Evolutionary conservation across 1,140 invertebrate species (phyloP), one percentile per base, ranked within the genome.

Genomic region (Procambarus virginalis): DNA sequence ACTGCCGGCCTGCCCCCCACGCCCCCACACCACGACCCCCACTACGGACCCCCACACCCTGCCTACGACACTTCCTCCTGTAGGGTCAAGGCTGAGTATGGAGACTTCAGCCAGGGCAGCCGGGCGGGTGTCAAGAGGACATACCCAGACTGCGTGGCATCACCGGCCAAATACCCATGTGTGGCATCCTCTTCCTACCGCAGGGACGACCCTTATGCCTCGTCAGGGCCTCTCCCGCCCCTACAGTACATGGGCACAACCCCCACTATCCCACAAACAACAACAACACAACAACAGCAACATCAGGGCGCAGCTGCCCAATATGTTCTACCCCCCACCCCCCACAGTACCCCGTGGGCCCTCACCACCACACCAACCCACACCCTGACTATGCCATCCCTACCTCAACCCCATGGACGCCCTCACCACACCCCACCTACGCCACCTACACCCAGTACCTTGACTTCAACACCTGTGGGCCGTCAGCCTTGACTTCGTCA

Each of bases 161-260:
- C 87, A 14, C 80, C 51, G 5, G 87, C 87, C 12, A 89, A 89
- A 49, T 75, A 64, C 22, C 48, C 86, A n/a, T 89, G 87, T 48
- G 80, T 89, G 45, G 86, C 3, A 2, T 58, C 68, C 60, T 46
- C 55, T 45, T 17, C 20, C 60, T 88, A 88, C 79, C 60, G 86
- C 9, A 22, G 86, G 14, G 86, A 82, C 14, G 78, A 81, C n/a
- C 12, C 58, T 51, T 46, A 22, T 17, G 10, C 73, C 75, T 9
- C 51, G n/a, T 12, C 58, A n/a, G 51, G 51, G 12, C 20, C 48
- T 46, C 46, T 79, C 17, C 86, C 86, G 10, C 87, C 86, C 80
- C 70, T 89, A 17, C 87, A 89, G 12, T 89, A 89, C 55, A 84
- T 89, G 87, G 87, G 87, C 34, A 20, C 51, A n/a, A 22, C 79